Conservation (phyloP, 2,797 vertebrate genomes). For the Manis crassicaudata region DNA sequence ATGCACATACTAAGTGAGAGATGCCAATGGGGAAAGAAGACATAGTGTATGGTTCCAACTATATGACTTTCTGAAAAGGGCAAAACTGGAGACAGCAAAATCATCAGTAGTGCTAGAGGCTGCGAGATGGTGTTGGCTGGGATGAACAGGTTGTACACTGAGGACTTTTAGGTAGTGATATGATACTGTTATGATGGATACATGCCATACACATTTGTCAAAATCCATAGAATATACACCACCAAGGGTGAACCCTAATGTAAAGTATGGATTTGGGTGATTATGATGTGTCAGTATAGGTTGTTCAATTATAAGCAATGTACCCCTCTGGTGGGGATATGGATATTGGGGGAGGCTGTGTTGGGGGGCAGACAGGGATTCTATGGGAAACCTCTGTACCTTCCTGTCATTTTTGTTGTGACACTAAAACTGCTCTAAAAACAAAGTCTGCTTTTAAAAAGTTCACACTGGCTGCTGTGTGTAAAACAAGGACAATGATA, state of each 20-base stretch:
- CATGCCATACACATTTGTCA: not conserved
- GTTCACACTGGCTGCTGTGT: not conserved
- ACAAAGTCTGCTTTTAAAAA: not conserved
- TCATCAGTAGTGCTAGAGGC: not conserved
- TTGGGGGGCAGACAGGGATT: fast-evolving
- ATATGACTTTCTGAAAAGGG: not conserved
- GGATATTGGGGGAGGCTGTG: not conserved
- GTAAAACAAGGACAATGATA: not conserved
- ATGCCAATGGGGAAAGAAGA: not conserved
- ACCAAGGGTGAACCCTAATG: not conserved
- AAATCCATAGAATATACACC: not conserved
- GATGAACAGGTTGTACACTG: not conserved
- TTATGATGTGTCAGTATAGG: too few relatives aligned
- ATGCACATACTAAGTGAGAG: not conserved
- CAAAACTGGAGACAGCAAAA: not conserved
- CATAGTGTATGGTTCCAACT: not conserved
- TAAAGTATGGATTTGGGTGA: not conserved
- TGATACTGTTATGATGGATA: not conserved
- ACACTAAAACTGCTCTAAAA: not conserved
- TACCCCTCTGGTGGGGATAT: not conserved
- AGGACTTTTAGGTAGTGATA: not conserved
- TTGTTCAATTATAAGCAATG: not conserved
- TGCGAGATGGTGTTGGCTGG: not conserved
- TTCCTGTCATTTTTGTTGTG: not conserved
- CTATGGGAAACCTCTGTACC: not conserved